Evolutionary conservation across 2,888 invertebrate genomes (phyloP).

Genomic region (Lapara coniferarum): DNA sequence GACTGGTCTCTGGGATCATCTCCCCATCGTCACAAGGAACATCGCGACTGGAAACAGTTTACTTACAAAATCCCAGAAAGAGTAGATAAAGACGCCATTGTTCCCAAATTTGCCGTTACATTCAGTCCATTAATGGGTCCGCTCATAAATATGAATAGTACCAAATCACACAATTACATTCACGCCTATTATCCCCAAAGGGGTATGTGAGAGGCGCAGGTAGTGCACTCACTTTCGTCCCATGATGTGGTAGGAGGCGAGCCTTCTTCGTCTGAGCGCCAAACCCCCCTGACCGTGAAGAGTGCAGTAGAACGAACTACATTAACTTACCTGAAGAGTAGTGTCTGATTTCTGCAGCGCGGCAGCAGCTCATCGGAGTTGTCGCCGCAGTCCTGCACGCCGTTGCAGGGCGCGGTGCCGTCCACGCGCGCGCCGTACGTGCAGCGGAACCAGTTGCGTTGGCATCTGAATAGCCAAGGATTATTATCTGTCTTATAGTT

Average conservation of each 20-base stretch:
- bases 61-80: neutral
- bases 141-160: too few species aligned
- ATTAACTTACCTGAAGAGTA: neutral
- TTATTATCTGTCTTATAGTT: neutral
- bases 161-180: neutral
- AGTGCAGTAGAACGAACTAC: neutral
- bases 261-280: too few species aligned
- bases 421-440: conserved; percentile 75
- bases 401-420: conserved; percentile 67
- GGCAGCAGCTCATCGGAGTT: conserved; percentile 72
- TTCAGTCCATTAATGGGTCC: too few species aligned
- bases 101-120: neutral
- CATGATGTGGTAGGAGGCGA: too few species aligned
- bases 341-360: conserved; percentile 58
- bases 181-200: too few species aligned
- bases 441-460: conserved; percentile 65
- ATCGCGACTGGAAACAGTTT: conserved; percentile 47
- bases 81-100: neutral
- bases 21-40: conserved; percentile 62
- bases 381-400: conserved; percentile 66
- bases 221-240: too few species aligned
- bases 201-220: too few species aligned
- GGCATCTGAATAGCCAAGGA: conserved; percentile 48
- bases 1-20: conserved; percentile 49
- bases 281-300: too few species aligned